A percentile compares a stretch with the other conserved stretches of the same genome.
These are phyloP conservation scores for Bufo gargarizans DNA, from an alignment of 2,113 vertebrate species.

Conservation along the genomic window DNA sequence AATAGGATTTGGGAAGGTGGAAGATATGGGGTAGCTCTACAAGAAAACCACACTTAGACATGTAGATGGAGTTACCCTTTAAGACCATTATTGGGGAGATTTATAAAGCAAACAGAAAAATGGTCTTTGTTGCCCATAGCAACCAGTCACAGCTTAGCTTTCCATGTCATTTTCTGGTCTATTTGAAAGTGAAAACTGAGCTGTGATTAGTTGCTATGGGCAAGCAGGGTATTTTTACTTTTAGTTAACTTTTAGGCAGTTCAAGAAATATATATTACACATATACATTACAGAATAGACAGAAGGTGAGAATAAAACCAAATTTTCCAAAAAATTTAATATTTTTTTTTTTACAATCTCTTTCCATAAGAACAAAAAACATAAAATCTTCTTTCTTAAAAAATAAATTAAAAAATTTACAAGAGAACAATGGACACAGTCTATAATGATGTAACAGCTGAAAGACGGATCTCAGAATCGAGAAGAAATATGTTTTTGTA, in stretches of 20 bases:
- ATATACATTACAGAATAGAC: background rate
- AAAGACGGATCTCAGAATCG: background rate
- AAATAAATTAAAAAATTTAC: slow-evolving; percentile 58
- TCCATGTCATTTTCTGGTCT: no score
- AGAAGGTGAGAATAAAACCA: background rate
- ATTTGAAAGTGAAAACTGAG: no score
- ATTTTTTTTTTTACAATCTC: slow-evolving; percentile 55
- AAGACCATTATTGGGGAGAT: background rate
- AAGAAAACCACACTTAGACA: background rate
- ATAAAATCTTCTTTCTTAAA: slow-evolving; percentile 57
- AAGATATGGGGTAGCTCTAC: background rate
- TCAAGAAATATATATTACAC: background rate
- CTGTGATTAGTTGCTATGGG: no score
- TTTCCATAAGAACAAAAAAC: slow-evolving; percentile 48
- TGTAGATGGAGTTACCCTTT: background rate
- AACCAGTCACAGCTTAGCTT: no score
- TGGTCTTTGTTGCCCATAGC: no score
- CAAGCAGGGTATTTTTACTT: no score
- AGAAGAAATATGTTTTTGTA: background rate
- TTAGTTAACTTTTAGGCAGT: no score
- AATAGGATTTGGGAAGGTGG: background rate
- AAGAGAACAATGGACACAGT: slow-evolving; percentile 30
- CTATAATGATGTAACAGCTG: slow-evolving; percentile 16
- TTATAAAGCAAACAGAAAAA: no score
- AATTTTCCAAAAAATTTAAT: slow-evolving; percentile 24